A percentile compares a stretch with the other conserved stretches of the same genome.
phyloP scores from a whole-genome alignment of 1,140 invertebrate species.

The Lethrus apterus region DNA sequence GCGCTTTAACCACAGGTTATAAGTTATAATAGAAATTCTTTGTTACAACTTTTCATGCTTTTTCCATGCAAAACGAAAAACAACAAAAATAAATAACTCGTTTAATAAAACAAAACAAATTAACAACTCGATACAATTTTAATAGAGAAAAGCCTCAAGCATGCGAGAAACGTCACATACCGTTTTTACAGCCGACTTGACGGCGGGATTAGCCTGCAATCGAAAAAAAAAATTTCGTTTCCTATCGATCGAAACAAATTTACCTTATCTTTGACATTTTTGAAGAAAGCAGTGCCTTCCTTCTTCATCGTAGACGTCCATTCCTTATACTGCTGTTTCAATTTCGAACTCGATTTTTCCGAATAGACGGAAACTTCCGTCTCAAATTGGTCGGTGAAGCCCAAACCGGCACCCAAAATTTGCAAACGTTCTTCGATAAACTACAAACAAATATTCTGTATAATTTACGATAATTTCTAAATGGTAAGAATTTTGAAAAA shows the following conservation, averaged over 20 bases:
- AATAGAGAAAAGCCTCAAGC: constrained; percentile 8
- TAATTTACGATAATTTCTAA: not conserved
- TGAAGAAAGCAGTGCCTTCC: constrained; percentile 57
- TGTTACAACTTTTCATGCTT: too few species aligned
- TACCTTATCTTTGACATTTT: constrained; percentile 69
- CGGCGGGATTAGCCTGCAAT: constrained; percentile 71
- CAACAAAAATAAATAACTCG: too few species aligned
- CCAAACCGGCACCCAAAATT: constrained; percentile 79
- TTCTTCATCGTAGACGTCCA: constrained; percentile 50
- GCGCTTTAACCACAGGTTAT: too few species aligned
- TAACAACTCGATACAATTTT: too few species aligned
- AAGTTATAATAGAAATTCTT: too few species aligned
- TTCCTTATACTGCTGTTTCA: constrained; percentile 73
- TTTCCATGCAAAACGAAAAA: too few species aligned
- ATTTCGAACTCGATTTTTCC: constrained; percentile 70
- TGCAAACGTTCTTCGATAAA: constrained; percentile 90
- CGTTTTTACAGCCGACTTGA: constrained; percentile 74
- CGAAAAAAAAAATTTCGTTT: constrained; percentile 23
- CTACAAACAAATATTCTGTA: too few species aligned
- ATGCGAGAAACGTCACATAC: constrained; percentile 47
- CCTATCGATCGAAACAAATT: not conserved
- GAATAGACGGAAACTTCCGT: constrained; percentile 79
- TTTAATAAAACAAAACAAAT: too few species aligned
- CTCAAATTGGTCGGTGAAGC: constrained; percentile 93
- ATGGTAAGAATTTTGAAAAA: not conserved